phyloP scores from a whole-genome alignment of 2,888 invertebrate genomes.

The Caenorhabditis sinica region DNA sequence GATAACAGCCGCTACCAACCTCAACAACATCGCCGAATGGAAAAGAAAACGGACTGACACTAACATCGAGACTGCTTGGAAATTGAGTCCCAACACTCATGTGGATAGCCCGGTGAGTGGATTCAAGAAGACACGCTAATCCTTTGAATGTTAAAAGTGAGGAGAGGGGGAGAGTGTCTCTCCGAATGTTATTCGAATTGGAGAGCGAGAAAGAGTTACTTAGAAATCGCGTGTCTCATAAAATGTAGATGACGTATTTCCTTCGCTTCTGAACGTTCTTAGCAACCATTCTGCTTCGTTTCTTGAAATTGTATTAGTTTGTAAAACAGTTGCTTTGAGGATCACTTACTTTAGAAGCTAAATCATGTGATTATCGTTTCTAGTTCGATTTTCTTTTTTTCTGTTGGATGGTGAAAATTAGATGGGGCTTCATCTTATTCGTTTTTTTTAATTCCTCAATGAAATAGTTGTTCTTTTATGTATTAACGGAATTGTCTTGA shows the following conservation, averaged over 20 bases:
- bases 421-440: no score
- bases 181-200: constrained; percentile 26
- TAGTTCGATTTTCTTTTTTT: not conserved
- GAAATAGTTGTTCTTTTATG: no score
- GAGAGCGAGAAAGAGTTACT: constrained; percentile 14
- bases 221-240: constrained; percentile 20
- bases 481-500: no score
- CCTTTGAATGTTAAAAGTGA: constrained; percentile 37
- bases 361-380: not conserved
- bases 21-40: constrained; percentile 80
- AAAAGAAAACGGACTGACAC: constrained; percentile 68
- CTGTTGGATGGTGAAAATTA: no score
- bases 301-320: no score
- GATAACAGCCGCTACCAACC: constrained; percentile 78
- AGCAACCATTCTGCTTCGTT: no score
- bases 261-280: not conserved
- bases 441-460: no score
- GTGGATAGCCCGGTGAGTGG: constrained; percentile 60
- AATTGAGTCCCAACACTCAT: constrained; percentile 59
- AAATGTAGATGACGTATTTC: constrained; percentile 1
- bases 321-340: no score
- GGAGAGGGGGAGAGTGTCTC: not conserved
- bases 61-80: constrained; percentile 62
- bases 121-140: constrained; percentile 43
- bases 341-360: no score